Evolutionary conservation across 2,888 invertebrate species (phyloP), one percentile per base, ranked within the genome.

Genomic region (Patella pellucida): DNA sequence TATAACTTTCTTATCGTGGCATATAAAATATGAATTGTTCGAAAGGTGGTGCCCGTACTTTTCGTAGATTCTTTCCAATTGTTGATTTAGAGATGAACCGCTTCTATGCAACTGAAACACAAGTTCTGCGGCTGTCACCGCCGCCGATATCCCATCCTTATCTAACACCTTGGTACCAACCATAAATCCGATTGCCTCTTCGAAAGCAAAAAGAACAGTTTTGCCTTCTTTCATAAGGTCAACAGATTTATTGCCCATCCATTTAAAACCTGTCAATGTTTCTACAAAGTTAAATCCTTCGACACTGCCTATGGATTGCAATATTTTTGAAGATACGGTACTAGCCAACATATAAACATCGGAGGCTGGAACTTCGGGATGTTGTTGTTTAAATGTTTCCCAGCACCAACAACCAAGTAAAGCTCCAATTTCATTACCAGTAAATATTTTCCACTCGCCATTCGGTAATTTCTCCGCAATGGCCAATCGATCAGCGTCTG

Each of bases 151-250:
- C 0, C 99, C 99, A 91, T 99, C 99, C 90, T 99, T 99, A 90
- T 99, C 99, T 4, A 97, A 92, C 5, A 98, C 97, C 7, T 92
- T 92, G 3, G 94, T 93, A n/a, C 95, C 95, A 88, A 96, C 96
- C 98, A 99, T 98, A 89, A 96, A 99, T 0, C 93, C 99, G 88
- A 99, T 98, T 0, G 99, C 98, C 92, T 99, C 99, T 90, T 99
- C 99, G 91, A 96, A 99, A 0, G 98, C 97, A 91, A 98, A 97
- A 73, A 99, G 90, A 0, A 98, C 95, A 14, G 92, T 91, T 85
- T 96, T 95, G 51, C 94, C 95, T 75, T 94, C 91, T 76, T 93
- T 92, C 54, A 94, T 91, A 74, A 97, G 91, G 9, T 96, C 94
- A 52, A 94, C 92, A 0, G 95, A 93, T 86, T 94, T 94, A 91